Evolutionary conservation across 2,113 vertebrate genomes (phyloP).

Genomic region (Passer domesticus): DNA sequence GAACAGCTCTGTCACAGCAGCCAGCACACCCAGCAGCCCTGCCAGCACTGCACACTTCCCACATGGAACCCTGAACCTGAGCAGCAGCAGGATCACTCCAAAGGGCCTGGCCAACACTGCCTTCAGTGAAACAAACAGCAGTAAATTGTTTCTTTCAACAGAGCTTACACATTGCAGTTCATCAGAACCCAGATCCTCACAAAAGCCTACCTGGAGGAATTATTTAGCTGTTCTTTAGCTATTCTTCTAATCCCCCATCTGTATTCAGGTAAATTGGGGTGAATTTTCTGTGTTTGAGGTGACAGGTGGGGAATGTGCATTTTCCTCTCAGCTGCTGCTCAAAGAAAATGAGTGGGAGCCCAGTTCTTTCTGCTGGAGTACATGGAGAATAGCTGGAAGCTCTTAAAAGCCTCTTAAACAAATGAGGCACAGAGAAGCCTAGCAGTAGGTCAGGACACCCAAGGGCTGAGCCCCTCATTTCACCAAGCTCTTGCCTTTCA

Average conservation of each 20-base stretch:
- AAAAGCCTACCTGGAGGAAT: not conserved
- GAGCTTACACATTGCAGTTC: not conserved
- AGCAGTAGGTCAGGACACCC: not conserved
- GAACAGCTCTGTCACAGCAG: not conserved
- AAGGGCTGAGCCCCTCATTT: not conserved
- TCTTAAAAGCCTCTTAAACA: not conserved
- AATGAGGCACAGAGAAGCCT: not conserved
- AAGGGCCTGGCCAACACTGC: not conserved
- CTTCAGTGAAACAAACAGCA: not conserved
- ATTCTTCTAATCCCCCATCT: not conserved
- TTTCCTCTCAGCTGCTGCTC: not conserved
- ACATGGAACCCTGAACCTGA: not conserved
- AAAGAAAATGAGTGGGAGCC: not conserved
- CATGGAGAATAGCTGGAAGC: not conserved
- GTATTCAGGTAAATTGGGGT: not conserved
- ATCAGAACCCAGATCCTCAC: not conserved
- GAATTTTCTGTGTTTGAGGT: not conserved
- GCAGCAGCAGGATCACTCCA: rapidly evolving
- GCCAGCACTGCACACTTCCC: too few species aligned
- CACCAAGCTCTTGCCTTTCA: not conserved
- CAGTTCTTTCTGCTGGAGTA: not conserved
- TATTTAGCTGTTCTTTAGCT: not conserved
- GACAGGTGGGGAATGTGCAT: not conserved
- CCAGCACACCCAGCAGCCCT: not conserved
- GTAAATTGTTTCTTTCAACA: not conserved